These are phyloP conservation scores for Marmota monax DNA, from an alignment of 2,113 vertebrate species.

Conservation along the genomic window DNA sequence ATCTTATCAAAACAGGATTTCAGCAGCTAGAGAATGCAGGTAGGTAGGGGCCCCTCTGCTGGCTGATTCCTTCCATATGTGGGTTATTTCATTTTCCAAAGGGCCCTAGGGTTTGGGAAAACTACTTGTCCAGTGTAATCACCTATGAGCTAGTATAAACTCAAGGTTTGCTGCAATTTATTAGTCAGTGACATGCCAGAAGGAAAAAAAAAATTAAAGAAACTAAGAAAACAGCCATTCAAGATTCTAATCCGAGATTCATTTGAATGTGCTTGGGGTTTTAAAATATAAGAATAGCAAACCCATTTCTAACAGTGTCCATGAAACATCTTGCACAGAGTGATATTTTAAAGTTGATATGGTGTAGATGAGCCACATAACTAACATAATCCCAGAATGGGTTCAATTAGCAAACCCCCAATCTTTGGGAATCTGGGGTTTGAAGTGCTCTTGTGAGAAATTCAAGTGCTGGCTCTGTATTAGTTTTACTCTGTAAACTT, in stretches of 20 bases:
- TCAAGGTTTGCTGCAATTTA: slow-evolving; percentile 85
- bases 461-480: background rate
- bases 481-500: slow-evolving; percentile 27
- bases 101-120: slow-evolving; percentile 80
- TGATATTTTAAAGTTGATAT: background rate
- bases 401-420: background rate
- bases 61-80: slow-evolving; percentile 87
- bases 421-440: background rate
- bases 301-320: slow-evolving; percentile 1
- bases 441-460: slow-evolving; percentile 17
- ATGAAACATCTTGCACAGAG: background rate
- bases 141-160: slow-evolving; percentile 84
- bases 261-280: slow-evolving; percentile 25
- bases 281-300: background rate
- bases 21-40: slow-evolving; percentile 81
- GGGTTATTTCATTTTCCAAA: slow-evolving; percentile 82
- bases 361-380: background rate
- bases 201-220: slow-evolving; percentile 68
- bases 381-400: background rate
- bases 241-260: slow-evolving; percentile 61
- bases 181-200: slow-evolving; percentile 83
- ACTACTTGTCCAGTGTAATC: slow-evolving; percentile 86
- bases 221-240: slow-evolving; percentile 55
- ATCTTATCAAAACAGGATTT: slow-evolving; percentile 87
- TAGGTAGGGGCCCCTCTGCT: slow-evolving; percentile 80